These are phyloP conservation scores for Myotis daubentonii DNA, from an alignment of 2,797 vertebrate species.

Conservation along the genomic window DNA sequence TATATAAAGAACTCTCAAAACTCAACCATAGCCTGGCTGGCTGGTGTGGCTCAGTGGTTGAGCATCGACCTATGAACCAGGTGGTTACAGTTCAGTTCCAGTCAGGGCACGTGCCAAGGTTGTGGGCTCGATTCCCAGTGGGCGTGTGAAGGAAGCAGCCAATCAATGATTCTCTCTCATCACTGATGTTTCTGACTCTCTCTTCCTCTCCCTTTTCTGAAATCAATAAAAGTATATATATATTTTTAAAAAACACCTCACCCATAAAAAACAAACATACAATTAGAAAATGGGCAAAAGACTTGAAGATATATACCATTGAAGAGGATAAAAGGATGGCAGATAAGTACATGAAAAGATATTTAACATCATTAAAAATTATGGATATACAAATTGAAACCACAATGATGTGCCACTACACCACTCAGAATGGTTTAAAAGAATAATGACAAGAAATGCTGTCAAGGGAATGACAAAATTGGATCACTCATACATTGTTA, in stretches of 20 bases:
- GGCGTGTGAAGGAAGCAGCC: no score
- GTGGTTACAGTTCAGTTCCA: no score
- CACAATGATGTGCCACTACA: background rate
- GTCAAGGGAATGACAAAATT: background rate
- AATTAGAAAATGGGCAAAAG: background rate
- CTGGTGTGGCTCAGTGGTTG: no score
- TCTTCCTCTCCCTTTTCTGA: no score
- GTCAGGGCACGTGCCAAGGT: no score
- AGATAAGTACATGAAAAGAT: background rate
- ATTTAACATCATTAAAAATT: background rate
- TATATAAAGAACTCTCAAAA: background rate
- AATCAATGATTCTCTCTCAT: no score
- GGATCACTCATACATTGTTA: background rate
- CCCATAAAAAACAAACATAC: background rate
- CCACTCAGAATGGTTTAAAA: background rate
- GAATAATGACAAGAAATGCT: background rate
- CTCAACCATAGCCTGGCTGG: background rate
- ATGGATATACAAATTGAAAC: background rate
- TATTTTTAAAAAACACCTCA: no score
- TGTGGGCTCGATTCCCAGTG: no score
- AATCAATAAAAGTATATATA: no score
- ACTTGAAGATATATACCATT: background rate
- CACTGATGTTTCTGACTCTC: no score
- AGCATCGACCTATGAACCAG: no score
- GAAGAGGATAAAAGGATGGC: background rate